Evolutionary conservation across 2,888 invertebrate genomes (phyloP).

Genomic region (Acanthosepion pharaonis): DNA sequence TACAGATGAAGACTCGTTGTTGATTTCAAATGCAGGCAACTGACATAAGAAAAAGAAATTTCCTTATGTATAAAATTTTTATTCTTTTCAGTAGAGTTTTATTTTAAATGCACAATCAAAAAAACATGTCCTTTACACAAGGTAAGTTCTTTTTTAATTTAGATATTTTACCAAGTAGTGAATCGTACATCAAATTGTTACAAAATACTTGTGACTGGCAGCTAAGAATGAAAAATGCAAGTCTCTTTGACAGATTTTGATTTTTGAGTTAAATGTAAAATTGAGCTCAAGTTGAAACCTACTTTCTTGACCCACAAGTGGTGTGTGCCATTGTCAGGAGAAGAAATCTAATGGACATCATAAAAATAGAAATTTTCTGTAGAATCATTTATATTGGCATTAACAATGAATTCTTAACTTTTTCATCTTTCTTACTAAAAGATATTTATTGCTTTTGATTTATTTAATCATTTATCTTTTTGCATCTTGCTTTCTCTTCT

Average conservation of each 20-base stretch:
- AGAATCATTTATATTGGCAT: not conserved
- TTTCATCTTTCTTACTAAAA: not conserved
- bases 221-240: not conserved
- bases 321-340: not conserved
- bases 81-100: too few relatives aligned
- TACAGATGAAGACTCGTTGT: too few relatives aligned
- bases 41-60: too few relatives aligned
- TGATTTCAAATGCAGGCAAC: too few relatives aligned
- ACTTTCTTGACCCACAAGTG: conserved; percentile 33
- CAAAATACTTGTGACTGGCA: too few relatives aligned
- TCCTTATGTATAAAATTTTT: too few relatives aligned
- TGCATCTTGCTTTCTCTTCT: not conserved
- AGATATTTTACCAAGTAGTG: too few relatives aligned
- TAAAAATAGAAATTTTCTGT: not conserved
- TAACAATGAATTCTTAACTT: not conserved
- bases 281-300: not conserved
- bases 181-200: too few relatives aligned
- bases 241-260: not conserved
- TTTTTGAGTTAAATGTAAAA: not conserved
- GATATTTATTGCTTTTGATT: not conserved
- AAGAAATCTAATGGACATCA: conserved; percentile 2
- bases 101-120: too few relatives aligned
- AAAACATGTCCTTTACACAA: too few relatives aligned
- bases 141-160: too few relatives aligned
- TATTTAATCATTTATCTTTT: not conserved